A percentile compares a stretch with the other conserved stretches of the same genome.
phyloP scores from a whole-genome alignment of 2,888 invertebrate genomes.

The Rugalucina vietnamica region DNA sequence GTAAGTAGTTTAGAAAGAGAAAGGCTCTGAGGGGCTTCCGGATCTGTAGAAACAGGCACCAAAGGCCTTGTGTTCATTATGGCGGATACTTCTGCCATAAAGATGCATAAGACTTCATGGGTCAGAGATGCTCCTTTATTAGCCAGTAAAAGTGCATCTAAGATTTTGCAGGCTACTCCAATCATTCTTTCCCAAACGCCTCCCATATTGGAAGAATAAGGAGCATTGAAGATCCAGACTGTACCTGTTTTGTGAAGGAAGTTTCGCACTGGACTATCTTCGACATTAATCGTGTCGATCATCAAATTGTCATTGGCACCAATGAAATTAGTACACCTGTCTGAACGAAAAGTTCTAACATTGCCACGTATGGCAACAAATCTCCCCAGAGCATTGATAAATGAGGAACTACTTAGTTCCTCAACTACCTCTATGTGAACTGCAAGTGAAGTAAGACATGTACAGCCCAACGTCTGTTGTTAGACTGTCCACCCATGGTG shows the following conservation, averaged over 20 bases:
- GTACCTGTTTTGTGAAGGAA: conserved; percentile 21
- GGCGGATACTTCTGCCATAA: not conserved
- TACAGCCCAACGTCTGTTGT: not conserved
- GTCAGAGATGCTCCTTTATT: conserved; percentile 22
- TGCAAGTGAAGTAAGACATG: conserved; percentile 37
- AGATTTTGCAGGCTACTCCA: conserved; percentile 25
- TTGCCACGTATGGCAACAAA: conserved; percentile 32
- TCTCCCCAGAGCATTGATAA: conserved; percentile 47
- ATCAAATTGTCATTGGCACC: conserved; percentile 29
- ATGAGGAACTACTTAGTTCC: conserved; percentile 33
- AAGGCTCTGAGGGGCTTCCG: conserved; percentile 32
- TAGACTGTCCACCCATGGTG: not conserved
- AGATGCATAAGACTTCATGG: conserved; percentile 29
- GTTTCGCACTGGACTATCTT: conserved; percentile 24
- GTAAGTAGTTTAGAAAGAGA: conserved; percentile 47
- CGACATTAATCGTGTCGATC: conserved; percentile 21
- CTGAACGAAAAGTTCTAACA: conserved; percentile 11
- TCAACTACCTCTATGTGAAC: conserved; percentile 47
- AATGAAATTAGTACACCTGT: conserved; percentile 33
- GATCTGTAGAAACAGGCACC: conserved; percentile 36
- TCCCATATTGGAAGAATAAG: conserved; percentile 31
- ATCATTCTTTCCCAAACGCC: conserved; percentile 42
- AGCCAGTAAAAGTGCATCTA: conserved; percentile 39
- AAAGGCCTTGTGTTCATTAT: conserved; percentile 23
- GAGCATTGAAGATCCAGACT: conserved; percentile 48